Conservation (phyloP, 23 tunicate species). For the Clavelina lepadiformis region DNA sequence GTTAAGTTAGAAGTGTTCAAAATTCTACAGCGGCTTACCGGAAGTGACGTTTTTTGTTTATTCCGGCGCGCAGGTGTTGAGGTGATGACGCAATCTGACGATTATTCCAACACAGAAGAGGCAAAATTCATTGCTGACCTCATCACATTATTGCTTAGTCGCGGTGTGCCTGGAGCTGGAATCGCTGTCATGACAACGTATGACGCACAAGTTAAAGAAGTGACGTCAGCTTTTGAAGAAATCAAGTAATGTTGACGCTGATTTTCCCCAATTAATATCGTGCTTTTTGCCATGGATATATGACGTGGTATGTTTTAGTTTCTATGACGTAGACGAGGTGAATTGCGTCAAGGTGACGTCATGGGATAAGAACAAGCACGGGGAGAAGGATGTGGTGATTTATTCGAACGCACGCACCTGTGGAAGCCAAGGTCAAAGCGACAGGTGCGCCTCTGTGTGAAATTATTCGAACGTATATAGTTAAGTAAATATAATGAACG, state of each 20-base stretch:
- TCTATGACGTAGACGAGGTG: slow-evolving; percentile 47
- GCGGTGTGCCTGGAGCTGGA: slow-evolving; percentile 50
- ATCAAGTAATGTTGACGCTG: too few relatives aligned
- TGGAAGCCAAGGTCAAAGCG: not conserved
- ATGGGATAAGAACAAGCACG: slow-evolving; percentile 7
- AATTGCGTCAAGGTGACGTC: slow-evolving; percentile 32
- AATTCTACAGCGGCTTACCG: too few relatives aligned
- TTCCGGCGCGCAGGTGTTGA: too few relatives aligned
- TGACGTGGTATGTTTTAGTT: slow-evolving; percentile 20
- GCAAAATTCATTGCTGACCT: slow-evolving; percentile 30
- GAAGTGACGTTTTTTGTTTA: too few relatives aligned
- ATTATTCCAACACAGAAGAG: slow-evolving; percentile 11
- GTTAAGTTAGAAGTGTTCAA: too few relatives aligned
- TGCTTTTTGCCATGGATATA: too few relatives aligned
- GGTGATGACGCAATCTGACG: too few relatives aligned
- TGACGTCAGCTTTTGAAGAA: slow-evolving; percentile 14
- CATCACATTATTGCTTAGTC: slow-evolving; percentile 38
- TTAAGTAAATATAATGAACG: too few relatives aligned
- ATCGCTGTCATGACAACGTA: slow-evolving; percentile 44
- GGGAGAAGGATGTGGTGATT: slow-evolving; percentile 9
- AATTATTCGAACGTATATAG: too few relatives aligned
- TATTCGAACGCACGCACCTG: slow-evolving; percentile 10
- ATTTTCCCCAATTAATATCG: too few relatives aligned
- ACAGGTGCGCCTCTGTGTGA: not conserved
- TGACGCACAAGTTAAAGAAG: slow-evolving; percentile 26